Evolutionary conservation across 2,113 vertebrate species (phyloP), one percentile per base, ranked within the genome.

Genomic region (Archocentrus centrarchus): DNA sequence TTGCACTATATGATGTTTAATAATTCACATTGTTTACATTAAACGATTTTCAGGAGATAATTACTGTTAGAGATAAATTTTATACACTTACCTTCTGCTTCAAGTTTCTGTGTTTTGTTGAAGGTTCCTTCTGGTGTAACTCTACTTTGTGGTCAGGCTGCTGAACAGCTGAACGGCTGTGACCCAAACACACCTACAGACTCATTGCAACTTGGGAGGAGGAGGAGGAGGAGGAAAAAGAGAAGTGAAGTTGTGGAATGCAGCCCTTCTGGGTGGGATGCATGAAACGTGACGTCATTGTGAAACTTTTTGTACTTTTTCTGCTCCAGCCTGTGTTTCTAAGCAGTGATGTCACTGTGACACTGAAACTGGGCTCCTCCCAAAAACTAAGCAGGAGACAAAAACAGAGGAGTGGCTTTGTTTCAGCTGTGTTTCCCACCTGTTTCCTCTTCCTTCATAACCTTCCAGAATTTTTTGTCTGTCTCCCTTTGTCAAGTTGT

Each of bases 171-270:
- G 60, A 35, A 35, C 2, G 10, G 44, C n/a, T 60, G 5, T 24
- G 68, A 79, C 59, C 24, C 59, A 75, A 61, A 77, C 68, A 58
- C 55, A 70, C 27, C 63, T 68, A 7, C 24, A 53, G 20, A 75
- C 50, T 53, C 10, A 53, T 3, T 57, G 3, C 53, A 57, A 44
- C 24, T 32, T 77, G 76, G 55, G 78, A 57, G 60, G 50, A 79
- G 68, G 70, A 59, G 68, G 32, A 66, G 35, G 70, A 41, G 50
- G 44, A 20, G 73, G 41, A 63, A 32, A 61, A 79, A 86, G 81
- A 87, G 79, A 85, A 89, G 64, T 80, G 83, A 57, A 77, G 18
- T 63, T 55, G 62, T 47, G 92, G 92, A 94, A 94, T 94, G 91
- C 75, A 24, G 89, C 77, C 27, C 75, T 63, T 73, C 90, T 76